phyloP scores from a whole-genome alignment of 2,888 invertebrate species.

The Xanthorhoe spadicearia region DNA sequence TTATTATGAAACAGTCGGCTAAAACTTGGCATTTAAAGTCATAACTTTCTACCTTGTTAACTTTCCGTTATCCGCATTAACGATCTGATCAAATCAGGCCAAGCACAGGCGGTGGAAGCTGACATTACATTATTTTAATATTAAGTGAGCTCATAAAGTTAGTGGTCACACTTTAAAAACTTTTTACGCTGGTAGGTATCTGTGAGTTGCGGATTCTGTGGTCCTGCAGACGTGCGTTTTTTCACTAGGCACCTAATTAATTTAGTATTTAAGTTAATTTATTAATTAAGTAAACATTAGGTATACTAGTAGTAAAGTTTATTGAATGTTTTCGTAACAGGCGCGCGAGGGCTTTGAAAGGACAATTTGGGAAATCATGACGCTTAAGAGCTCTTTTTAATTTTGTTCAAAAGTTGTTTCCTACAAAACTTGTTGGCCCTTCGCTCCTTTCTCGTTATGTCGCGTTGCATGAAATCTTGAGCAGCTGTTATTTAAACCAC shows the following conservation, averaged over 20 bases:
- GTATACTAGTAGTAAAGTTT: no score
- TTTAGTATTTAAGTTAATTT: no score
- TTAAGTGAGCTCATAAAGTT: background rate
- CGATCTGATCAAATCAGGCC: background rate
- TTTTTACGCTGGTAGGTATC: no score
- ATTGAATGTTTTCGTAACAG: background rate
- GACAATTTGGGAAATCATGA: background rate
- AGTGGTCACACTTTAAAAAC: background rate
- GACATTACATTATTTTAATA: background rate
- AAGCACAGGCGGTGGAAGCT: background rate
- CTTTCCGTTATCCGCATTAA: background rate
- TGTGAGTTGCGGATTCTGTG: no score
- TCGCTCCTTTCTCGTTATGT: background rate
- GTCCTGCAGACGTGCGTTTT: background rate
- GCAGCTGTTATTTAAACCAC: background rate
- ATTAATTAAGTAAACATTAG: no score
- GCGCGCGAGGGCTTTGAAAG: background rate
- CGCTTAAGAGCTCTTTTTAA: background rate
- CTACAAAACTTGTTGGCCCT: background rate
- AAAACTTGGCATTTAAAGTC: background rate
- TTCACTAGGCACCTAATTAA: no score
- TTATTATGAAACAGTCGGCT: background rate
- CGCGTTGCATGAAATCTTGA: background rate
- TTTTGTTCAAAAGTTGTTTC: conserved; percentile 1
- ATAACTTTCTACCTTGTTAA: background rate